Evolutionary conservation across 2,113 vertebrate species (phyloP), one percentile per base, ranked within the genome.

Genomic region (Misgurnus anguillicaudatus): DNA sequence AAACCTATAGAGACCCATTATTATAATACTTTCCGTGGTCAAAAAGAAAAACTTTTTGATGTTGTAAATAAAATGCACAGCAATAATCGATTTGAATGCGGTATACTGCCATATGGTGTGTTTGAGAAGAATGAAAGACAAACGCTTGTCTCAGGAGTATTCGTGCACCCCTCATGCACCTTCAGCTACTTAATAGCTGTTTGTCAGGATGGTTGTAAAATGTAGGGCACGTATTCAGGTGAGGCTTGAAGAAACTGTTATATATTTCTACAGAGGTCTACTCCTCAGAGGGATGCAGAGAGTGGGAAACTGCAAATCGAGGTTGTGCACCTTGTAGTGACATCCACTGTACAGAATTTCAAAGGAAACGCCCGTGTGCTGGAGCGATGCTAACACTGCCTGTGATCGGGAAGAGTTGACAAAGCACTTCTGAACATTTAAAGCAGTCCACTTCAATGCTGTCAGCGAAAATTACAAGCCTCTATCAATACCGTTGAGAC

Each of bases 281-380:
- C 51, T 73, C 38, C 47, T 24, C 48, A 1, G 19, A 69, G 65
- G 45, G 24, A 36, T 70, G 48, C 42, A 11, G 57, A 58, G 57
- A 10, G 19, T 14, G 13, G 60, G 51, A 70, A 83, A 41, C 38
- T 24, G 61, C 60, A 76, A 80, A 80, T 77, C 39, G 66, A 41
- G 73, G 82, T 80, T 76, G 51, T 65, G 78, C 61, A 83, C 82
- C 16, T 80, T 80, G 58, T 65, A 77, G 41, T 9, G 41, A 9
- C 51, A 77, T 79, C 24, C 51, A 80, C n/a, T 16, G 1, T 3
- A 5, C 57, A 11, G 78, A 55, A 65, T 77, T 72, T 70, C 60
- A 75, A 79, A 55, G 48, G 65, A 38, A 41, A 42, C 45, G 38
- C 45, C 53, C 14, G 53, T 14, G 24, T 61, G 13, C 47, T 48